Evolutionary conservation across 2,888 invertebrate genomes (phyloP), one percentile per base, ranked within the genome.

Genomic region (Eristalis intricaria): DNA sequence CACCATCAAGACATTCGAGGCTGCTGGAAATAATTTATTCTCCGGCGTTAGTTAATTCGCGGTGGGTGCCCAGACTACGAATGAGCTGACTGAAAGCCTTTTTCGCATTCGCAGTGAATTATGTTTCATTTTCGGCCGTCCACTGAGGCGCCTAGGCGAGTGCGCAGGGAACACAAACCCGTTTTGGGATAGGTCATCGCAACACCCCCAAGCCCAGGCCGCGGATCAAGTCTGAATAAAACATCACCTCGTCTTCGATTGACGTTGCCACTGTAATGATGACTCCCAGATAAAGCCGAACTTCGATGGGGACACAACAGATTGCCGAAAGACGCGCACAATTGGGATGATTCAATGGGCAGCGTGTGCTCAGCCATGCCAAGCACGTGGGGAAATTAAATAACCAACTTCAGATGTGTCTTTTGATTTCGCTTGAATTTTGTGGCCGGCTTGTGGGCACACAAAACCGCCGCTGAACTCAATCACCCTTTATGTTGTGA

Each of bases 391-490:
- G 38, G 19, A 22, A 35, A 68, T 76, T 66, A 35, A 63, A 56
- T 26, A 75, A 65, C n/a, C 64, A 5, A 38, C 19, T 35, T 65
- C 23, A 23, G 38, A 70, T 60, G 35, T 32, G 58, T 69, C 0
- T 69, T n/a, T 69, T 2, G 23, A 23, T 23, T 60, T 70, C 1
- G 19, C 22, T 63, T 43, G 23, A 19, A 19, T 50, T 50, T 50
- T 50, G 50, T 43, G 43, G 43, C 13, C n/a, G 43, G 43, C 43
- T 43, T 43, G 43, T 50, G 50, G 50, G 50, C 29, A 50, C 0
- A 38, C 11, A 64, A 38, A 58, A 63, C 43, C 64, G 64, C 23
- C 50, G 22, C 26, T 74, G 56, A 74, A 74, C 74, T 65, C 74
- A 74, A 74, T 74, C 64, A 50, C 56, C 43, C 11, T 74, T 64